Base-by-base conservation (phyloP, 2,888 invertebrate genomes). In the Stictocephala bisonia region DNA sequence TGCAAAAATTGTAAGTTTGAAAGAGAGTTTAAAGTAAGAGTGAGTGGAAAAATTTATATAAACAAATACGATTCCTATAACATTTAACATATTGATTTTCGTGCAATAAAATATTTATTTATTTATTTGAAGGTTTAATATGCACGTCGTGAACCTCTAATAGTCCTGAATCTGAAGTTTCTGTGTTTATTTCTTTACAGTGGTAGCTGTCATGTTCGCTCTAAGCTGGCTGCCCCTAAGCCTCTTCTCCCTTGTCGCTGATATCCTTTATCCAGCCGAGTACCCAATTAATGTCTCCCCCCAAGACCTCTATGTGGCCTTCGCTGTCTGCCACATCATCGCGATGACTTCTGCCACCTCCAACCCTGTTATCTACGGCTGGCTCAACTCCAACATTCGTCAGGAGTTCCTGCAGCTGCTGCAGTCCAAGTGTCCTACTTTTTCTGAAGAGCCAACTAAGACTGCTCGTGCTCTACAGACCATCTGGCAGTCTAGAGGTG, bases 361-460 rank as follows among this genome's bases (percentile, higher is more conserved):
- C 40, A 89, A 89, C 80, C 88, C 89, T 0, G 85, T 89, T 20
- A 84, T 88, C 22, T 89, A 89, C 81, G 89, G 88, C 7, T 86
- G 88, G 85, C 83, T 89, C 72, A 89, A 89, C 81, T 88, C 88
- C 76, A 87, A 88, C 80, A 87, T 89, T 80, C 80, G 86, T 20
- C 83, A 64, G 64, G 88, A 88, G 79, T 85, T 87, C 78, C 73
- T 79, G 29, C 79, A 80, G 66, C 76, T 82, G 18, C 71, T 81
- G 50, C 77, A 79, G n/a, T 51, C 41, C 7, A 66, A 67, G n/a
- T 72, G 69, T 35, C 27, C 13, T 1, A 26, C 64, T n/a, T 15
- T 4, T 44, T 15, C 44, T 4, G 44, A n/a, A 15, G 44, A n/a
- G 15, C n/a, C n/a, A n/a, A n/a, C n/a, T n/a, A n/a, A n/a, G n/a